phyloP scores from a whole-genome alignment of 1,140 invertebrate species.

The Ceratina australensis region DNA sequence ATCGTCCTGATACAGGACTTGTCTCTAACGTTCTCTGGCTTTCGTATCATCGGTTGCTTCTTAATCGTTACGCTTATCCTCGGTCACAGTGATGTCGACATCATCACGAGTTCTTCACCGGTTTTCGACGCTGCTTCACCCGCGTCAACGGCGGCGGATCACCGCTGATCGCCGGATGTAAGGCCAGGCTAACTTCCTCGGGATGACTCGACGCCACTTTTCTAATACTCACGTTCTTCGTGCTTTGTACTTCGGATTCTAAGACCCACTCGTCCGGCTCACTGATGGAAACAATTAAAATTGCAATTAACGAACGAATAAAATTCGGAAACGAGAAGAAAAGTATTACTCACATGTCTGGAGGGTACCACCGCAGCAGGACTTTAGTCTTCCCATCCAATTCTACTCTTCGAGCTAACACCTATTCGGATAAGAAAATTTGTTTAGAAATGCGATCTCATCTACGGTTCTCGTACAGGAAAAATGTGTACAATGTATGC shows the following conservation, averaged over 20 bases:
- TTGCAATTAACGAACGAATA: too few species aligned
- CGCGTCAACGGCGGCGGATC: conserved; percentile 54
- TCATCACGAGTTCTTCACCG: conserved; percentile 73
- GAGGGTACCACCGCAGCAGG: conserved; percentile 85
- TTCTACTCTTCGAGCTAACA: conserved; percentile 83
- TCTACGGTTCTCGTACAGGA: too few species aligned
- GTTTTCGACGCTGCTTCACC: conserved; percentile 75
- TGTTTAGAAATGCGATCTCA: too few species aligned
- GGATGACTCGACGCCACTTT: conserved; percentile 74
- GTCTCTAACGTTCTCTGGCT: conserved; percentile 32
- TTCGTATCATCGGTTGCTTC: conserved; percentile 32
- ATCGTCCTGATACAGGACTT: conserved; percentile 43
- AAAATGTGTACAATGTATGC: too few species aligned
- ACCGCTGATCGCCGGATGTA: conserved; percentile 72
- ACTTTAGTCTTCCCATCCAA: conserved; percentile 82
- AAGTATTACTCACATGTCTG: conserved; percentile 83
- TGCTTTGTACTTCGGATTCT: conserved; percentile 80
- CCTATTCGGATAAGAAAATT: conserved; percentile 69
- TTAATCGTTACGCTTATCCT: conserved; percentile 42
- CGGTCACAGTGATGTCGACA: conserved; percentile 25
- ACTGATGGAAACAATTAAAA: conserved; percentile 66
- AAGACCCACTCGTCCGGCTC: conserved; percentile 83
- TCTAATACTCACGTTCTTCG: conserved; percentile 80
- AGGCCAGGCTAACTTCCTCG: conserved; percentile 71
- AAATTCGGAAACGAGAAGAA: background rate